phyloP scores from a whole-genome alignment of 2,113 vertebrate genomes.

The Pampusana beccarii region DNA sequence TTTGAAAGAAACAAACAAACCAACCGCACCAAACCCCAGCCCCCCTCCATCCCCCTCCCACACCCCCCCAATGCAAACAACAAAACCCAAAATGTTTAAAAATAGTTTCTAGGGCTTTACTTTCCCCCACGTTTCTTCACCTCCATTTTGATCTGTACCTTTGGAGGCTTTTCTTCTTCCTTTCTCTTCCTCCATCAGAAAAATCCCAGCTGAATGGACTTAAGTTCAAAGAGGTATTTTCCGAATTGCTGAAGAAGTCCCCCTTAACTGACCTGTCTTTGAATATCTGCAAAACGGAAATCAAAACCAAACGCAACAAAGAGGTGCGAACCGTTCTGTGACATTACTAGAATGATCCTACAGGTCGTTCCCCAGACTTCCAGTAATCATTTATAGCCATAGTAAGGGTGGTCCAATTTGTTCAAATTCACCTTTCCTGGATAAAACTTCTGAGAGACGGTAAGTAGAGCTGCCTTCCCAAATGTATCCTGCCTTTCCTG shows the following conservation, averaged over 20 bases:
- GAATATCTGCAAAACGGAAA: not conserved
- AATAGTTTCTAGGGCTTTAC: not conserved
- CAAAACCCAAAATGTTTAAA: not conserved
- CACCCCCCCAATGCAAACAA: not conserved
- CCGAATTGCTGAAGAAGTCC: not conserved
- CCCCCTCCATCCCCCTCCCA: no score
- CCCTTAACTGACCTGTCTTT: not conserved
- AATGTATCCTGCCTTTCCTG: not conserved
- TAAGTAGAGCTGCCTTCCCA: not conserved
- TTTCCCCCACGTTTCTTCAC: not conserved
- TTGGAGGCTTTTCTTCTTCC: not conserved
- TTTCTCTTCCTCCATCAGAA: not conserved
- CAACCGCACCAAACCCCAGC: not conserved
- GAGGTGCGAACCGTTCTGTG: not conserved
- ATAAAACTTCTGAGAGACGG: not conserved
- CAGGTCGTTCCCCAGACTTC: not conserved
- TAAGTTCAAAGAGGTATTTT: not conserved
- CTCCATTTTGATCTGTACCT: not conserved
- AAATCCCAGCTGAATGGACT: not conserved
- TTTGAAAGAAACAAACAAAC: not conserved
- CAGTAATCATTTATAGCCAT: not conserved
- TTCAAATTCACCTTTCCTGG: not conserved
- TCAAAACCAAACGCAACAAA: not conserved
- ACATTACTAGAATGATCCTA: not conserved
- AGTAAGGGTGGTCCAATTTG: not conserved